Evolutionary conservation across 2,888 invertebrate genomes (phyloP).

Genomic region (Leptopilina drosophilae): DNA sequence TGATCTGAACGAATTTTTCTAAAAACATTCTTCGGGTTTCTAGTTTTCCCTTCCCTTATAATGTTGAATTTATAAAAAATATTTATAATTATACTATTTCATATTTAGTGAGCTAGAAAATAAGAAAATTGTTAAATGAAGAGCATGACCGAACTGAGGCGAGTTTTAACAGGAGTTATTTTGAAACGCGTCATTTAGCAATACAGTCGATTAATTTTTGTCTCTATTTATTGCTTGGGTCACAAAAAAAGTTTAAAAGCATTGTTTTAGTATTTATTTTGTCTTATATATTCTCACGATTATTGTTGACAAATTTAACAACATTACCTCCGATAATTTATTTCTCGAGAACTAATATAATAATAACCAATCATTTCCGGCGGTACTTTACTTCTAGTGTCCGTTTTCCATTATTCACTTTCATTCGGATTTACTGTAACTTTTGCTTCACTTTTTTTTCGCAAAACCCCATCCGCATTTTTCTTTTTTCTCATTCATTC

Average conservation of each 20-base stretch:
- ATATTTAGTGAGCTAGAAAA: not conserved
- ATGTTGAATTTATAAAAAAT: too few relatives aligned
- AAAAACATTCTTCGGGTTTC: too few relatives aligned
- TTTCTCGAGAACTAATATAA: not conserved
- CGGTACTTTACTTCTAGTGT: not conserved
- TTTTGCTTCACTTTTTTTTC: not conserved
- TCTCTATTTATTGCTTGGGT: not conserved
- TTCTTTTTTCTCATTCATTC: not conserved
- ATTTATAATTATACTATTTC: too few relatives aligned
- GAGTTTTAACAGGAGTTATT: not conserved
- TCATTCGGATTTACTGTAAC: not conserved
- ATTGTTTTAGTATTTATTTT: not conserved
- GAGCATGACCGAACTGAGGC: not conserved
- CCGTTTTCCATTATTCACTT: not conserved
- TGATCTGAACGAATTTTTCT: too few relatives aligned
- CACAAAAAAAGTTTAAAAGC: not conserved
- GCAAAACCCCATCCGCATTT: not conserved
- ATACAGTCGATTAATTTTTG: not conserved
- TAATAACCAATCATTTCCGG: not conserved
- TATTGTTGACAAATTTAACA: not conserved
- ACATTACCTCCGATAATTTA: not conserved
- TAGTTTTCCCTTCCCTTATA: too few relatives aligned
- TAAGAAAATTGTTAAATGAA: slow-evolving; percentile 1
- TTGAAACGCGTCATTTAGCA: not conserved
- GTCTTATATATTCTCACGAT: not conserved